These are phyloP conservation scores for Hydrocynus forskahlii DNA, from an alignment of 2,797 vertebrate genomes.

Conservation along the genomic window DNA sequence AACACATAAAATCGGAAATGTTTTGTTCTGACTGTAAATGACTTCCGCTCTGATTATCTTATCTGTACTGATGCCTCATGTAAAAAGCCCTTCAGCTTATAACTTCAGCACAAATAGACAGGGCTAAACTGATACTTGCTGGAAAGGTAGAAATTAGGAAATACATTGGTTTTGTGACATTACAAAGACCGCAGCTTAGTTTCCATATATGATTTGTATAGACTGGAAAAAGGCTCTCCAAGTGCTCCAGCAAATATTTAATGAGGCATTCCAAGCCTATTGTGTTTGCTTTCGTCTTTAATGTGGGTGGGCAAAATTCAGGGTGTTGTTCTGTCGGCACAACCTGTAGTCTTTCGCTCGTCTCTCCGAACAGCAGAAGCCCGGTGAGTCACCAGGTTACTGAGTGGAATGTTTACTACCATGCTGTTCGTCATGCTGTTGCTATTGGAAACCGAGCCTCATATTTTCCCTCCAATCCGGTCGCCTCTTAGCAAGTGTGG, in stretches of 20 bases:
- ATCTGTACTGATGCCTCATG: neutral
- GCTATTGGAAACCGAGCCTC: constrained; percentile 50
- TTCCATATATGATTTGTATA: no score
- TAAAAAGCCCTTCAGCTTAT: neutral
- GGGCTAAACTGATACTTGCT: neutral
- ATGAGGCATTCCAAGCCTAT: neutral
- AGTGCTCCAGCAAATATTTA: no score
- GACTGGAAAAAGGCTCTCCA: no score
- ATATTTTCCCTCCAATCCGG: constrained; percentile 10
- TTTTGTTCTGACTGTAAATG: neutral
- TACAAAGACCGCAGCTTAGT: no score
- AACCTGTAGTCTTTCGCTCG: constrained; percentile 3
- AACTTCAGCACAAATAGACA: neutral
- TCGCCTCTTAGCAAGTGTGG: constrained; percentile 12
- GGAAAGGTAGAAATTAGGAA: neutral
- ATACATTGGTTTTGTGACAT: no score
- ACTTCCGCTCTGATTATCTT: neutral
- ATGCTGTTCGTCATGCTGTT: constrained; percentile 29
- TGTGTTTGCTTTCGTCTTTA: neutral
- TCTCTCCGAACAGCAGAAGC: neutral
- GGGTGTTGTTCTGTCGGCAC: neutral
- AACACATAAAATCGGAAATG: no score
- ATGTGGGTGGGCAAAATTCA: neutral
- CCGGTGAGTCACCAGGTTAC: constrained; percentile 29
- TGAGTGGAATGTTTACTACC: constrained; percentile 28